Percentiles rank a stretch among this genome's conserved stretches.
phyloP scores from a whole-genome alignment of 2,888 invertebrate genomes.

The Rugalucina vietnamica region DNA sequence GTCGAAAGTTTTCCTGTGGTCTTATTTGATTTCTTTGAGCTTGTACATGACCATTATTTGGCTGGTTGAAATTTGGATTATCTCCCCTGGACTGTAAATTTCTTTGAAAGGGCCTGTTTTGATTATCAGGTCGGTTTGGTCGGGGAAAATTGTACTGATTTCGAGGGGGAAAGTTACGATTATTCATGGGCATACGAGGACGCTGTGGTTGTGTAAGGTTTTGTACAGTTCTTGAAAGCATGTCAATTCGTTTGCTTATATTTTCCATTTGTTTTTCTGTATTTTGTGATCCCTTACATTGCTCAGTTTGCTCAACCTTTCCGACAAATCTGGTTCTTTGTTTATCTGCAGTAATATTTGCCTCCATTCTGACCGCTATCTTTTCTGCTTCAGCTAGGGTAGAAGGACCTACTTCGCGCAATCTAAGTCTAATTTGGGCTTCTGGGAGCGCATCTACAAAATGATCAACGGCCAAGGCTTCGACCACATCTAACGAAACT shows the following conservation, averaged over 20 bases:
- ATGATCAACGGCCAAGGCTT: conserved; percentile 41
- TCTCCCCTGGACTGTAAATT: not conserved
- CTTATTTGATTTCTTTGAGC: not conserved
- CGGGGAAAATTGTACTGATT: not conserved
- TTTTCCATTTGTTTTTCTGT: not conserved
- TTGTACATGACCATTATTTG: too few species aligned
- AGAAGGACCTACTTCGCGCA: conserved; percentile 28
- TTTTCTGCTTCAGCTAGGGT: conserved; percentile 35
- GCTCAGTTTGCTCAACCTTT: not conserved
- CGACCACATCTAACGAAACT: conserved; percentile 23
- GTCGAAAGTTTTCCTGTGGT: conserved; percentile 21
- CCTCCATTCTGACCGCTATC: conserved; percentile 43
- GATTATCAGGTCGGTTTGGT: too few species aligned
- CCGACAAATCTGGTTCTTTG: conserved; percentile 17
- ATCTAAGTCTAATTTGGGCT: conserved; percentile 34
- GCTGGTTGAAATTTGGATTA: not conserved
- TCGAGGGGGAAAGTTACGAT: not conserved
- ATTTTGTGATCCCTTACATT: not conserved
- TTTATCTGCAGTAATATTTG: conserved; percentile 37
- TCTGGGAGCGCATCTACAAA: conserved; percentile 51
- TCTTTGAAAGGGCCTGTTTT: too few species aligned
- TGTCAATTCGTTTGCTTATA: not conserved
- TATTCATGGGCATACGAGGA: not conserved
- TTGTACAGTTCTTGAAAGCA: not conserved
- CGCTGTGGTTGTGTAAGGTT: too few species aligned